Evolutionary conservation across 2,888 invertebrate species (phyloP), one percentile per base, ranked within the genome.

Genomic region (Cryptus viduatorius): DNA sequence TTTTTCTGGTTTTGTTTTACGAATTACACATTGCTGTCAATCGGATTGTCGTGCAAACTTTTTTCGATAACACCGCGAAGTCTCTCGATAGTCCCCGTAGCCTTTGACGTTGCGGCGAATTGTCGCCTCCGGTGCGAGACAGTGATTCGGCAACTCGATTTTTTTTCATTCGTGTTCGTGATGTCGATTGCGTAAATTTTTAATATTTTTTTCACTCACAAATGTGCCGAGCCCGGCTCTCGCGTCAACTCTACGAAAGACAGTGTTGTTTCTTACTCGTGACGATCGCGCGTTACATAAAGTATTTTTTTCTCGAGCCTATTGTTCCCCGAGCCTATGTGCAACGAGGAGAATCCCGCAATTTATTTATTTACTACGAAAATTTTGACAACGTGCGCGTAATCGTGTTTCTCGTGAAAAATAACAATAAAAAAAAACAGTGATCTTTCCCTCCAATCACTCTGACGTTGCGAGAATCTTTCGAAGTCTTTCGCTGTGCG

Each of bases 381-480:
- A 53, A 19, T 53, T 53, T 53, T 53, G 19, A 53, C 53, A 53
- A 53, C 19, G 53, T 53, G 53, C 53, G 53, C 53, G 16, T 19
- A 19, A 7, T 8, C 53, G 53, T 10, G 19, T 53, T 8, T n/a
- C 3, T 19, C 8, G 53, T 19, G 8, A 37, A 37, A 37, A 37
- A 37, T 7, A 37, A 37, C 1, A 50, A 50, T n/a, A 16, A 50
- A 50, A n/a, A 50, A 50, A 44, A 44, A 4, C 12, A 14, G 8
- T 53, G 53, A 53, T 53, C 19, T 53, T 19, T 5, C 53, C 16
- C 19, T 19, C 19, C 53, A 19, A 19, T 1, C 8, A 19, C 12
- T 48, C 46, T 48, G 46, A 48, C 14, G 46, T 48, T 48, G 10
- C 46, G 46, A 10, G 10, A 10, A 10, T 48, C 46, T n/a, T n/a